Evolutionary conservation across 35 echinoderm and acorn worm species (phyloP).

Genomic region (Lytechinus variegatus): DNA sequence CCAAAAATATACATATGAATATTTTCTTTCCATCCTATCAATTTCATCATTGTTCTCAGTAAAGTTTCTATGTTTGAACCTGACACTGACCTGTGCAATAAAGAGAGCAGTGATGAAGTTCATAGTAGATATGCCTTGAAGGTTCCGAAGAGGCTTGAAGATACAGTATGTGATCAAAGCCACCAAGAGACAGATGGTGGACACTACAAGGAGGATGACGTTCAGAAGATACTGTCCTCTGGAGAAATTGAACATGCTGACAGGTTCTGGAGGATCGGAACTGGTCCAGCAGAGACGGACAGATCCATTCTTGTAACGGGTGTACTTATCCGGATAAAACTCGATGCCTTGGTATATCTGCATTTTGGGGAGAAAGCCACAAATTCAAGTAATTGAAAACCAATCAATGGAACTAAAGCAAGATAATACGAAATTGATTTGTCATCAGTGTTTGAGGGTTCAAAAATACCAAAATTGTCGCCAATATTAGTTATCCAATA

Average conservation of each 20-base stretch:
- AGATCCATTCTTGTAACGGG: not conserved
- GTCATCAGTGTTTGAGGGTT: too few species aligned
- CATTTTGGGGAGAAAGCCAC: too few species aligned
- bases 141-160: not conserved
- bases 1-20: too few species aligned
- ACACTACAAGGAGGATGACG: not conserved
- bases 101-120: not conserved
- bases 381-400: too few species aligned
- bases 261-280: not conserved
- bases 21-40: too few species aligned
- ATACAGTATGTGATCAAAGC: not conserved
- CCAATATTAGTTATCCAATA: too few species aligned
- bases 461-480: too few species aligned
- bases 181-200: not conserved
- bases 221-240: not conserved
- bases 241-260: not conserved
- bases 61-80: too few species aligned
- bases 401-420: too few species aligned
- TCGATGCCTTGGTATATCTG: constrained; percentile 8
- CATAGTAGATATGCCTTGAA: not conserved
- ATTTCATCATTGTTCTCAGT: too few species aligned
- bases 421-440: too few species aligned
- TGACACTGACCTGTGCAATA: too few species aligned
- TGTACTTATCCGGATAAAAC: not conserved
- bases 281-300: not conserved